Evolutionary conservation across 2,113 vertebrate genomes (phyloP).

Genomic region (Pollimyrus isidori): DNA sequence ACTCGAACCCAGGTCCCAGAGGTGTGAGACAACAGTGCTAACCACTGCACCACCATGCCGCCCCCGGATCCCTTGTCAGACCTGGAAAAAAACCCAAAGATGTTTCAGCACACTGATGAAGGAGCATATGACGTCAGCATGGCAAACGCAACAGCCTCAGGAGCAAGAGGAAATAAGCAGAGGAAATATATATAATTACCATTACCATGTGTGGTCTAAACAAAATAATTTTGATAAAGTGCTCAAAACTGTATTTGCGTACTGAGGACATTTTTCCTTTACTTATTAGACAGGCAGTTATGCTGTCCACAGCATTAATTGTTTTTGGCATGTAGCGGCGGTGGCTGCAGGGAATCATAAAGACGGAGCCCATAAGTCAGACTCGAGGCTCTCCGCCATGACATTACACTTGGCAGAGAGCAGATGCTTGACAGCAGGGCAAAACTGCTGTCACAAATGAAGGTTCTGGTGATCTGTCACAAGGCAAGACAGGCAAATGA

Average conservation of each 20-base stretch:
- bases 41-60: too few relatives aligned
- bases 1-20: too few relatives aligned
- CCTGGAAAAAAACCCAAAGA: neutral
- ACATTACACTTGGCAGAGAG: neutral
- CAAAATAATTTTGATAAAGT: neutral
- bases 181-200: too few relatives aligned
- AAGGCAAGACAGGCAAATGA: neutral
- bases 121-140: neutral
- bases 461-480: neutral
- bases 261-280: neutral
- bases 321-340: neutral
- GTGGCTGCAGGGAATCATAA: neutral
- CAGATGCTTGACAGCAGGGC: neutral
- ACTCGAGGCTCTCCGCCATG: neutral
- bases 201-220: neutral
- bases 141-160: neutral
- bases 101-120: neutral
- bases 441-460: neutral
- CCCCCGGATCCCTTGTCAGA: neutral
- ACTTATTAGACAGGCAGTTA: neutral
- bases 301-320: neutral
- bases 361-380: neutral
- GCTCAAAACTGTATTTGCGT: neutral
- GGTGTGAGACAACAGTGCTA: too few relatives aligned
- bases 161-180: neutral